Conservation (phyloP, 30 jellyfish, hydroid and myxozoan species). For the Turritopsis rubra region DNA sequence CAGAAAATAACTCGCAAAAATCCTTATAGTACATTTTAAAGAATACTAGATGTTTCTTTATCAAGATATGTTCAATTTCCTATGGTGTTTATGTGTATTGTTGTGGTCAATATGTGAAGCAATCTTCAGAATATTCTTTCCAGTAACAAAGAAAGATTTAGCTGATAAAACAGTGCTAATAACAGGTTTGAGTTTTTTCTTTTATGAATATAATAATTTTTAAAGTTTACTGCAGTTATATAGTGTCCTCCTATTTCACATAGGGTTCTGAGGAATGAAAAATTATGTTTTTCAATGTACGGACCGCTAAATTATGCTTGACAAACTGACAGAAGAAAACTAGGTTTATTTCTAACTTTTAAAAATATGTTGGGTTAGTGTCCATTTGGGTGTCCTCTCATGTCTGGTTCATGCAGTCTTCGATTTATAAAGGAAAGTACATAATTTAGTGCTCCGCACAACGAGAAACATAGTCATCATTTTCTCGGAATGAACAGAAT, state of each 20-base stretch:
- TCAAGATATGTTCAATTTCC: conserved; percentile 29
- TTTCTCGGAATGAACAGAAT: no score
- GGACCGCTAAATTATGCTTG: no score
- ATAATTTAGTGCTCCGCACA: no score
- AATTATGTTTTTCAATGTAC: no score
- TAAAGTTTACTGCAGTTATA: neutral
- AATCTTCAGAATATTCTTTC: conserved; percentile 22
- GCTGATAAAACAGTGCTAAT: conserved; percentile 67
- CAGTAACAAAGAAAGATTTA: conserved; percentile 44
- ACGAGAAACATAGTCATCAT: no score
- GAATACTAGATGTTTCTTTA: neutral
- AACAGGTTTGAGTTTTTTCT: conserved; percentile 39
- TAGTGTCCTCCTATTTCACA: neutral
- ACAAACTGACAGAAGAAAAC: no score
- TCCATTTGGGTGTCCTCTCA: no score
- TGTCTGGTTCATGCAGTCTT: no score
- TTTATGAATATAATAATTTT: neutral
- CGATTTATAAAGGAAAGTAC: no score
- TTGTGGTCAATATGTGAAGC: conserved; percentile 28
- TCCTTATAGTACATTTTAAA: neutral
- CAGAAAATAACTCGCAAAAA: no score
- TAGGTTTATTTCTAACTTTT: no score
- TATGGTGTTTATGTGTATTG: conserved; percentile 37
- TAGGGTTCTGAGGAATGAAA: neutral
- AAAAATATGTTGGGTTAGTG: no score